phyloP scores from a whole-genome alignment of 1,140 invertebrate species.

The Pseudomyrmex gracilis region DNA sequence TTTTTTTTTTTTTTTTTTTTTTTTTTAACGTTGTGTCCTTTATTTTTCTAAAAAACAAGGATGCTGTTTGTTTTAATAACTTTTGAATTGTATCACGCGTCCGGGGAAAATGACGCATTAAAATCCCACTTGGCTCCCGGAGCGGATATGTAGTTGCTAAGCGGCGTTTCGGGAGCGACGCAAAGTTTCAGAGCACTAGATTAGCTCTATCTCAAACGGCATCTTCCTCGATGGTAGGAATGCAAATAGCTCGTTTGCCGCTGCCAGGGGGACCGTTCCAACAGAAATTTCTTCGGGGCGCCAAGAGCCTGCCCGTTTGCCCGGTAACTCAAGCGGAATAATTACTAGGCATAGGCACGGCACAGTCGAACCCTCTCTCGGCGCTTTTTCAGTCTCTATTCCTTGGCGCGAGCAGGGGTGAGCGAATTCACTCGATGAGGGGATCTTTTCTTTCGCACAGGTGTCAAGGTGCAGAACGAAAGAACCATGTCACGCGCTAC shows the following conservation, averaged over 20 bases:
- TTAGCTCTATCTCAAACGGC: conserved; percentile 48
- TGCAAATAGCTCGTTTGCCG: conserved; percentile 43
- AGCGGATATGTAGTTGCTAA: conserved; percentile 3
- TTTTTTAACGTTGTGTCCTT: too few relatives aligned
- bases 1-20: too few relatives aligned
- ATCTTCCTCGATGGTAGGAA: conserved; percentile 43
- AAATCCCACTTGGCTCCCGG: not conserved
- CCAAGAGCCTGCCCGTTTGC: conserved; percentile 48
- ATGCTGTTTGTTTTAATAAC: not conserved
- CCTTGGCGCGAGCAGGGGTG: not conserved
- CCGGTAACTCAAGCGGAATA: conserved; percentile 66
- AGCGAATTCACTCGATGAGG: conserved; percentile 39
- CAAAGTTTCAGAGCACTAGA: conserved; percentile 16
- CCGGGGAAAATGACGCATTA: not conserved
- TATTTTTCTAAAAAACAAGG: not conserved
- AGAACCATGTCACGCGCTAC: conserved; percentile 49
- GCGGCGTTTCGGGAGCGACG: conserved; percentile 10
- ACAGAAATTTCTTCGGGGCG: conserved; percentile 40
- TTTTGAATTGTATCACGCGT: not conserved
- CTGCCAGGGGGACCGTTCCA: conserved; percentile 30
- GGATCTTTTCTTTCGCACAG: conserved; percentile 39
- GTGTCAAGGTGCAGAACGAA: conserved; percentile 58
- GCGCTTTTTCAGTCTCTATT: conserved; percentile 33
- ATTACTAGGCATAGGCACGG: conserved; percentile 46
- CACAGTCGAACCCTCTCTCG: conserved; percentile 2